Conservation (phyloP, 2,113 vertebrate species). For the Channa argus region DNA sequence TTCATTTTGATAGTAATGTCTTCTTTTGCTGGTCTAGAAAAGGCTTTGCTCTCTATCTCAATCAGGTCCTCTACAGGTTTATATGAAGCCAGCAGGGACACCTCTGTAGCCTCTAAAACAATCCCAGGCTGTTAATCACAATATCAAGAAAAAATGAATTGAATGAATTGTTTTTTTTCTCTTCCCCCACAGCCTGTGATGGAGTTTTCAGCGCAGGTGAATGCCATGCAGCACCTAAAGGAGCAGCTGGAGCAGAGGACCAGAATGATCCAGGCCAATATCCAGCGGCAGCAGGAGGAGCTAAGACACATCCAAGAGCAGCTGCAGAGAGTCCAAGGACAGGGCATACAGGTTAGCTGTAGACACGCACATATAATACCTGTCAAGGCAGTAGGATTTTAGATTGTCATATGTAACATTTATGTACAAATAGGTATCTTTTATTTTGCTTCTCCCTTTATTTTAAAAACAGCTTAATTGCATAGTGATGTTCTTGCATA, state of each 20-base stretch:
- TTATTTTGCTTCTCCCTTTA: too few species aligned
- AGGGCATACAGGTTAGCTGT: slow-evolving; percentile 82
- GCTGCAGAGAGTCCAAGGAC: slow-evolving; percentile 94
- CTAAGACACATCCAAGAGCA: slow-evolving; percentile 95
- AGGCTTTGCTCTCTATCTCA: too few species aligned
- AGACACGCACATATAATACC: neutral
- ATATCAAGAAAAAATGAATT: neutral
- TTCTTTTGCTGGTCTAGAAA: too few species aligned
- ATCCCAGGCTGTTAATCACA: too few species aligned
- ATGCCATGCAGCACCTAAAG: slow-evolving; percentile 98
- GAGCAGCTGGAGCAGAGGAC: slow-evolving; percentile 97
- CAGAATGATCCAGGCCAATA: slow-evolving; percentile 96
- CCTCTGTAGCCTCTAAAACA: too few species aligned
- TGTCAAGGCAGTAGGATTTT: neutral
- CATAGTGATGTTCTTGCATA: too few species aligned
- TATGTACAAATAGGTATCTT: neutral
- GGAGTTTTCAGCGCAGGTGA: slow-evolving; percentile 96
- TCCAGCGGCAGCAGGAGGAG: slow-evolving; percentile 96
- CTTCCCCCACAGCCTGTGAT: slow-evolving; percentile 76
- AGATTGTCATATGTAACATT: neutral
- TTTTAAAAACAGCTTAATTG: too few species aligned
- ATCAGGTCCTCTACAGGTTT: too few species aligned
- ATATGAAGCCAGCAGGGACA: too few species aligned
- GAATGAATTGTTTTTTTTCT: neutral
- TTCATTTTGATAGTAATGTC: too few species aligned